Conservation (phyloP, 2,888 invertebrate genomes). For the Machimus rusticus region DNA sequence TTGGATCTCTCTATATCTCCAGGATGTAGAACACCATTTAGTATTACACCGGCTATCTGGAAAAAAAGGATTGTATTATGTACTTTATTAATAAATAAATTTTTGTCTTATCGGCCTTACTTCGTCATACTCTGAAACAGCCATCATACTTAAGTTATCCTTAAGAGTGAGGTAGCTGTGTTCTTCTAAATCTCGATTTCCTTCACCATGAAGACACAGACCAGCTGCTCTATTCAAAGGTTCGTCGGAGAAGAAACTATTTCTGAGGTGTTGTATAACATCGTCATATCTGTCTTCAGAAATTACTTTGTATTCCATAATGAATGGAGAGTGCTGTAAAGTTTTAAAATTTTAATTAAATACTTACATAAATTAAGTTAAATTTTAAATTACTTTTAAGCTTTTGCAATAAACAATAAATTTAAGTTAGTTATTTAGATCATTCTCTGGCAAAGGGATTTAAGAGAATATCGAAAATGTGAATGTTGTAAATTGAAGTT, state of each 20-base stretch:
- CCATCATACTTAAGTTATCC: conserved; percentile 78
- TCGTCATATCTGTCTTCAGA: conserved; percentile 63
- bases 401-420: no score
- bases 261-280: conserved; percentile 75
- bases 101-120: conserved; percentile 59
- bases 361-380: not conserved
- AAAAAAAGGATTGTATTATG: conserved; percentile 53
- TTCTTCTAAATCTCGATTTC: conserved; percentile 75
- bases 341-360: not conserved
- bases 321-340: not conserved
- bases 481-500: no score
- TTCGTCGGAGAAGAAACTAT: conserved; percentile 83
- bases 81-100: not conserved
- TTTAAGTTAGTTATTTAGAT: no score
- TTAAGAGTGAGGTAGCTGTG: conserved; percentile 76
- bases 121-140: conserved; percentile 69
- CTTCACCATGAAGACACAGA: conserved; percentile 72
- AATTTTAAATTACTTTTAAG: not conserved
- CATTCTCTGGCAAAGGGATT: no score
- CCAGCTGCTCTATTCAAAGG: conserved; percentile 82
- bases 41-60: conserved; percentile 79
- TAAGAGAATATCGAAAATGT: no score
- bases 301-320: conserved; percentile 60
- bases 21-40: conserved; percentile 78
- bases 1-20: conserved; percentile 76